Evolutionary conservation across 1,140 invertebrate species (phyloP).

Genomic region (Bicyclus anynana): DNA sequence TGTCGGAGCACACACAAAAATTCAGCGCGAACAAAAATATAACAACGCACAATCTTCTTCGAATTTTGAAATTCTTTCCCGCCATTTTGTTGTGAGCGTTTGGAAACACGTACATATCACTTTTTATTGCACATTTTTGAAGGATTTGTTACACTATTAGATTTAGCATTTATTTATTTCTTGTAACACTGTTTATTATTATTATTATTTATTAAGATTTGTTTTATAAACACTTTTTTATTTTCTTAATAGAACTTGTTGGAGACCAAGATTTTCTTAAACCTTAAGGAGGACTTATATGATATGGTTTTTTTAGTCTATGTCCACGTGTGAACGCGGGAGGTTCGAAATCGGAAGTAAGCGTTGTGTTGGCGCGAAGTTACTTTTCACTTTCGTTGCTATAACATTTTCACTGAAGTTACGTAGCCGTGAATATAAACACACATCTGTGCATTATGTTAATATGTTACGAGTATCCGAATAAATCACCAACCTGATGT

Average conservation of each 20-base stretch:
- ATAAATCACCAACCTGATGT: slow-evolving; percentile 14
- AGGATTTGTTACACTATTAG: slow-evolving; percentile 18
- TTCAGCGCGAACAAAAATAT: slow-evolving; percentile 37
- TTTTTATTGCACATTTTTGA: slow-evolving; percentile 32
- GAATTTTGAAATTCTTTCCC: slow-evolving; percentile 63
- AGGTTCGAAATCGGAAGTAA: slow-evolving; percentile 65
- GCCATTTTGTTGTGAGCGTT: slow-evolving; percentile 23
- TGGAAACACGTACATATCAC: slow-evolving; percentile 29
- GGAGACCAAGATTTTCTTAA: background rate
- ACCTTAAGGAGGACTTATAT: slow-evolving; percentile 13
- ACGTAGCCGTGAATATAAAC: slow-evolving; percentile 29
- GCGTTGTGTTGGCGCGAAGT: slow-evolving; percentile 28
- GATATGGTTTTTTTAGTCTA: slow-evolving; percentile 33
- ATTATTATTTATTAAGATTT: no score
- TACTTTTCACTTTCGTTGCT: slow-evolving; percentile 63
- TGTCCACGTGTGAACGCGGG: slow-evolving; percentile 50
- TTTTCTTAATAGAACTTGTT: background rate
- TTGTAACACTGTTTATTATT: slow-evolving; percentile 30
- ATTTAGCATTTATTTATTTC: slow-evolving; percentile 13
- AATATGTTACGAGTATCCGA: slow-evolving; percentile 3
- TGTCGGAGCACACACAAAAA: slow-evolving; percentile 39
- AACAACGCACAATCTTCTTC: slow-evolving; percentile 56
- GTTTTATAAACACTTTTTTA: background rate
- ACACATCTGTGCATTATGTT: slow-evolving; percentile 32
- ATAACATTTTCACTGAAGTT: slow-evolving; percentile 40